These are phyloP conservation scores for Capra hircus DNA, from an alignment of 2,113 vertebrate genomes.

Conservation along the genomic window DNA sequence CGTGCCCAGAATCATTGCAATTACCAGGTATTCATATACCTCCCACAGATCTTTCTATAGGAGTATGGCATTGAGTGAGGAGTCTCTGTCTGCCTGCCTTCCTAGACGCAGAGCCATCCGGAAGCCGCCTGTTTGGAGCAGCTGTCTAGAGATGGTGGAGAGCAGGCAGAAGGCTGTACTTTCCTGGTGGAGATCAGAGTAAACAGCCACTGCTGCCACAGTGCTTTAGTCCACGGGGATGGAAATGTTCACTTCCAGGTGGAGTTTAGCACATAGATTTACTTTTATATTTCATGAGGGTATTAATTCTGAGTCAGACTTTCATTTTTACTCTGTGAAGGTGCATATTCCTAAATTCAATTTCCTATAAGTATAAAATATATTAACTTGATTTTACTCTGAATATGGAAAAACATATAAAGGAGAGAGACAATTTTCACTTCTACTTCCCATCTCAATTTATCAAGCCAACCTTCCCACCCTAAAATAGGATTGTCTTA, in stretches of 20 bases:
- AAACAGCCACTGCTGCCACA: rapidly evolving
- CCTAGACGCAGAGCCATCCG: not conserved
- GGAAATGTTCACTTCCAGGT: not conserved
- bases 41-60: constrained; percentile 36
- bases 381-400: not conserved
- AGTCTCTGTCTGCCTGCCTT: not conserved
- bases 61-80: constrained; percentile 42
- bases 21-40: constrained; percentile 59
- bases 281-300: not conserved
- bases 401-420: not conserved
- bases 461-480: not conserved
- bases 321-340: not conserved
- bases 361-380: not conserved
- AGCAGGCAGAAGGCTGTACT: not conserved
- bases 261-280: not conserved
- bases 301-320: not conserved
- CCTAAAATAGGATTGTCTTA: constrained; percentile 41
- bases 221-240: not conserved
- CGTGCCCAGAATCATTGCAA: constrained; percentile 58
- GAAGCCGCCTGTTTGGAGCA: not conserved
- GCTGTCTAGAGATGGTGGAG: not conserved
- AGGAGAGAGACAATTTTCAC: not conserved
- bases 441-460: constrained; percentile 1
- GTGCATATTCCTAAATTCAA: not conserved
- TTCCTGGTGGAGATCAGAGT: not conserved